Base-by-base conservation (phyloP, 1,140 invertebrate genomes). In the Leptopilina boulardi region DNA sequence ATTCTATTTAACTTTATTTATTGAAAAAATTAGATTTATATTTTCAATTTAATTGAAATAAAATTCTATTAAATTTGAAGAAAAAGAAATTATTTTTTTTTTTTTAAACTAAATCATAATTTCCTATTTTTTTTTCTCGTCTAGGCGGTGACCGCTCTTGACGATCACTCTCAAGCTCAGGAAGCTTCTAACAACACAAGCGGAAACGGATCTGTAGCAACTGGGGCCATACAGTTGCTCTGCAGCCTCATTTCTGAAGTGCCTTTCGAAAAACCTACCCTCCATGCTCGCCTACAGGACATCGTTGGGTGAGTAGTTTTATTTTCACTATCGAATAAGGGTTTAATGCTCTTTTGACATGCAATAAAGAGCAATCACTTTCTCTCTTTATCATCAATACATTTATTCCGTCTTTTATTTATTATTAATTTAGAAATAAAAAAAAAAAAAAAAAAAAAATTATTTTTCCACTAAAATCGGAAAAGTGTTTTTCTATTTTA, bases 221-320 rank as follows among this genome's bases (percentile, higher is more conserved):
- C 85, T 47, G 88, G 86, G 70, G 84, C 84, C 79, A 84, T 87
- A 80, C 90, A 91, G 81, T 87, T 91, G 83, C 87, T 91, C 26
- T 91, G 89, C 83, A 85, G 86, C 76, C 82, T 91, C 77, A 83
- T 91, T 77, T 87, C 89, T 9, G 89, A 89, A 84, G 85, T 85
- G 70, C 86, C 88, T 23, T 88, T 88, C 71, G 88, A 91, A 51
- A 90, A 89, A 80, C 74, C 78, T 56, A 70, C 74, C 47, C 82
- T 89, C 34, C 89, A 90, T 76, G 84, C 80, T 74, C 88, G 89
- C 15, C 80, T 91, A 21, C 89, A 89, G 77, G 89, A 91, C 80
- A 87, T 91, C 71, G 84, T 86, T n/a, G 89, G 89, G 90, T 91
- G 80, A 91, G 89, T 87, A 91, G 89, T 87, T 77, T 6, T 75